Evolutionary conservation across 2,113 vertebrate genomes (phyloP), one percentile per base, ranked within the genome.

Genomic region (Diadophis punctatus): DNA sequence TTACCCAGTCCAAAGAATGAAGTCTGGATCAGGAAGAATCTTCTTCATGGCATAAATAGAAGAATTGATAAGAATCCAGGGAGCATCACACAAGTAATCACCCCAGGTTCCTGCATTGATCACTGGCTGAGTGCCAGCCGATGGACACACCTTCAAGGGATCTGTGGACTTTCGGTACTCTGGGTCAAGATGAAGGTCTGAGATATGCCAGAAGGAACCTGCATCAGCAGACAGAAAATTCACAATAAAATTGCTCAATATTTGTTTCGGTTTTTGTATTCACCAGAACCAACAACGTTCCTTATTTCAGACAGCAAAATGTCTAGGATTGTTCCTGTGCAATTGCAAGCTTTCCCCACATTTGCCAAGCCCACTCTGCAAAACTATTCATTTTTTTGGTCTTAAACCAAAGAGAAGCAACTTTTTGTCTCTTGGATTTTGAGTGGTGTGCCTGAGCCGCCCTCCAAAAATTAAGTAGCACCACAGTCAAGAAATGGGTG

Each of bases 1-100:
- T 97, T 97, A 99, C 99, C 99, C 99, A 0, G 98, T 99, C 99
- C 99, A 99, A 49, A 99, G 91, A 88, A 99, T 98, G 96, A 99
- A 99, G 96, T 99, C 98, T 0, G 98, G 99, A 43, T 96, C 90
- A 0, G 95, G 98, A 89, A 98, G 97, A 51, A 98, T 98, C 14
- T 16, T 55, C 95, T 96, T 98, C 99, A 99, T 99, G 90, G 98
- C 97, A 7, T 97, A 92, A 85, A 98, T 53, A 3, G 98, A 98
- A 30, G 98, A 98, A 95, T 95, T 95, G 25, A 99, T 98, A 12
- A 99, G 98, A 1, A 34, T 43, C 98, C 98, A 98, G 7, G 99
- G 98, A 0, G 99, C 97, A 48, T 99, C 99, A 86, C 99, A 99
- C 16, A 96, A 94, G 95, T 99, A 98, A 93, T 98, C 95, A 23